A percentile compares a stretch with the other conserved stretches of the same genome.
phyloP scores from a whole-genome alignment of 2,888 invertebrate species.

The Drosophila aldrichi region DNA sequence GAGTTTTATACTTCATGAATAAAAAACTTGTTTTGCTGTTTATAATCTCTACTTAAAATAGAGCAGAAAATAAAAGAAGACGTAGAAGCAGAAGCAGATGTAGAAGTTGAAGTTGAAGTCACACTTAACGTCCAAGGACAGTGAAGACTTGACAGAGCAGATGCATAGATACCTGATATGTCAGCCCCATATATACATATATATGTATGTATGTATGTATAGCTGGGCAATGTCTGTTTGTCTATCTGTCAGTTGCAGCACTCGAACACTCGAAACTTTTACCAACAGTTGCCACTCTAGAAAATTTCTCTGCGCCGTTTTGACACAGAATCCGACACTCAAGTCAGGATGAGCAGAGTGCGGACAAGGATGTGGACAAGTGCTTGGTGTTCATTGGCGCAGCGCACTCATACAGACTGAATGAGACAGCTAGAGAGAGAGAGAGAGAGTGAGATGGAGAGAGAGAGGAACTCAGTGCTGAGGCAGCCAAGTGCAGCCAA shows the following conservation, averaged over 20 bases:
- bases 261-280: conserved; percentile 48
- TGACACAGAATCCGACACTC: conserved; percentile 69
- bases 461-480: background rate
- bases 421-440: background rate
- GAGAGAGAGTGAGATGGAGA: background rate
- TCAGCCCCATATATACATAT: conserved; percentile 47
- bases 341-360: conserved; percentile 8
- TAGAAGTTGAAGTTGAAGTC: background rate
- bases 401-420: conserved; percentile 29
- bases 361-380: conserved; percentile 42
- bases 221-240: conserved; percentile 44
- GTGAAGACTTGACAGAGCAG: conserved; percentile 11
- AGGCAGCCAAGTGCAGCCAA: conserved; percentile 61
- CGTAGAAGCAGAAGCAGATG: background rate
- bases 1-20: background rate
- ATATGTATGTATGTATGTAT: background rate
- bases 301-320: conserved; percentile 67
- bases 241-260: conserved; percentile 63
- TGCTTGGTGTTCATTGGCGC: conserved; percentile 59
- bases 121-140: conserved; percentile 13
- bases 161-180: conserved; percentile 41
- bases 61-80: background rate
- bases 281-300: conserved; percentile 62
- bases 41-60: conserved; percentile 7
- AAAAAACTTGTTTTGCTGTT: background rate